Evolutionary conservation across 2,113 vertebrate genomes (phyloP).

Genomic region (Cyprinodon tularosa): DNA sequence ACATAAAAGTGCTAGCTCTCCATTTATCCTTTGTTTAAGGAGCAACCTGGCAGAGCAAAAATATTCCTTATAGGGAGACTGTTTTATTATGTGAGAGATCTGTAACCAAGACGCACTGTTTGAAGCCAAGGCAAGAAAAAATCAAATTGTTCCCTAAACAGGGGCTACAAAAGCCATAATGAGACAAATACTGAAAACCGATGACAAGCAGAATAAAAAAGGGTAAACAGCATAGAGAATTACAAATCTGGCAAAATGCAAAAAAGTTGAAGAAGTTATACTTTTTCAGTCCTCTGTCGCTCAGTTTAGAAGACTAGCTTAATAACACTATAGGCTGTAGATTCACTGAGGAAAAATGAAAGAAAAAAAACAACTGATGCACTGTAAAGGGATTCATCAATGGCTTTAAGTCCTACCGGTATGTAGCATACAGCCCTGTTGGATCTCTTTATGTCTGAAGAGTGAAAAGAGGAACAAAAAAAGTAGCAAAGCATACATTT

Average conservation of each 20-base stretch:
- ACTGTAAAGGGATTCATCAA: neutral
- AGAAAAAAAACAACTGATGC: neutral
- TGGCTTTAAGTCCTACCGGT: neutral
- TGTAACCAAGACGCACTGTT: neutral
- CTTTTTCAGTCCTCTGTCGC: neutral
- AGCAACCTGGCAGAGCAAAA: neutral
- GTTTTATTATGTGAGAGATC: neutral
- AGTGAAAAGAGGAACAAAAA: neutral
- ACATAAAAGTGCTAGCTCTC: neutral
- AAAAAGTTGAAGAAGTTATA: neutral
- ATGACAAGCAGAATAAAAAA: neutral
- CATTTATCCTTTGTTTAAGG: neutral
- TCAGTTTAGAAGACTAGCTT: neutral
- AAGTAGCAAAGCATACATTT: neutral
- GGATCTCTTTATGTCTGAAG: neutral
- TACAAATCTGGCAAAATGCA: neutral
- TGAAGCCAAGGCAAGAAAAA: neutral
- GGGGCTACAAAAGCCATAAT: neutral
- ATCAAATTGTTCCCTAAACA: neutral
- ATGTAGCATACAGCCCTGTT: neutral
- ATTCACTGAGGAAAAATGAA: too few species aligned
- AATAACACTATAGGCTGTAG: neutral
- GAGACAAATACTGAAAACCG: neutral
- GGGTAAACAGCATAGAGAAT: neutral
- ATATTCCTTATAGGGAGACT: neutral